Evolutionary conservation across 2,888 invertebrate species (phyloP), one percentile per base, ranked within the genome.

Genomic region (Agonopterix heracliana): DNA sequence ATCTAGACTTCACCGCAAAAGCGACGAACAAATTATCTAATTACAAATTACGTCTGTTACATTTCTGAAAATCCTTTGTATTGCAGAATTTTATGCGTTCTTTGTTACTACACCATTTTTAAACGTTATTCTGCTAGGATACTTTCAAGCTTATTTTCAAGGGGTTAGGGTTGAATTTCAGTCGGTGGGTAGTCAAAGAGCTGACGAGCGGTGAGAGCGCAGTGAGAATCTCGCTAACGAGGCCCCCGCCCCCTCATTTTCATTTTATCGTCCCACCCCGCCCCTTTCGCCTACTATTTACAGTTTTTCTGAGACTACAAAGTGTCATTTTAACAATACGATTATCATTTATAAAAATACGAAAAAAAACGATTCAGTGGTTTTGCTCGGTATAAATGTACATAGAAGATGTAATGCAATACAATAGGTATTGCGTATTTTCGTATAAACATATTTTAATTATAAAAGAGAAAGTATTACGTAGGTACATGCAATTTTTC

Each of bases 1-100:
- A 11, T 40, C n/a, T 11, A 40, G 10, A 11, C 40, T 11, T 40
- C 11, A 40, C 40, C 5, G 26, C 26, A 26, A 26, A 26, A 26
- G 38, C 38, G 43, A 14, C 9, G 26, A 74, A 69, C 70, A 72
- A 79, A 73, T 78, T 76, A 80, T 80, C 78, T 84, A 86, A 85
- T 85, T 85, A 85, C 78, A 75, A 76, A 81, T 83, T 78, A 80
- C 77, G 79, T 80, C 78, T 79, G 78, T 81, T 69, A 81, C 78
- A 78, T 78, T 78, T 80, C 78, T 76, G 76, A 79, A 81, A 84
- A 77, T 80, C 81, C 83, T 85, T 83, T 85, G 84, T 82, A 78
- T 72, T 78, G 79, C 76, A 78, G 71, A 78, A 74, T 81, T 85
- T 81, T 82, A 82, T 81, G 75, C 77, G 76, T 78, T 81, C 81